Evolutionary conservation across 92 coral and sea anemone species (phyloP), one percentile per base, ranked within the genome.

Genomic region (Diadumene lineata): DNA sequence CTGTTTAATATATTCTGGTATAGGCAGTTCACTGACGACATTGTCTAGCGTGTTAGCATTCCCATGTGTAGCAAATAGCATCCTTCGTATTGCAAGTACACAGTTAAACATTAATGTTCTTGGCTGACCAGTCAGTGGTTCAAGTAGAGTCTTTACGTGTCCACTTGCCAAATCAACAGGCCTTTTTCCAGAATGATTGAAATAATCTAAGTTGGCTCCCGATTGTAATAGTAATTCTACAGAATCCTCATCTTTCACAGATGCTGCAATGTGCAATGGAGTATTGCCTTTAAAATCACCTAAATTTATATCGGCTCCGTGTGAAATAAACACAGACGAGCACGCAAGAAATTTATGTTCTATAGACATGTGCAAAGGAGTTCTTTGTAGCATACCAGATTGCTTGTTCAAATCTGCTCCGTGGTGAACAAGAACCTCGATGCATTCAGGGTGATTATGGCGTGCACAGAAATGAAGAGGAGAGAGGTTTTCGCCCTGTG

Each of bases 391-490:
- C 31, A 60, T 80, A 0, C 79, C 82, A 0, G 90, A 43, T 26
- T 67, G 74, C 8, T 28, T 78, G 56, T 86, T 81, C 22, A 81
- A 57, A 21, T 76, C 68, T 17, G 79, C 90, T 28, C 90, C 86
- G 58, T 81, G 25, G 30, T 55, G 74, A 7, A 66, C 75, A 11
- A 86, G 44, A 64, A 86, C 74, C 21, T 70, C 68, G 13, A 86
- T 58, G 31, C 90, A 86, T 29, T 86, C 83, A 21, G 83, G 50
- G 50, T 86, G 90, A n/a, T 86, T 86, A 64, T 86, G 90, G 11
- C 83, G 82, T 1, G 90, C 90, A 0, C 86, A 81, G 74, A 81
- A 86, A 73, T 86, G 90, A 26, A 86, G 66, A 4, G 90, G 83
- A 66, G 76, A 60, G 50, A 86, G 71, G n/a, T 83, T 74, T 44